Evolutionary conservation across 2,888 invertebrate genomes (phyloP), one percentile per base, ranked within the genome.

Genomic region (Panopea generosa): DNA sequence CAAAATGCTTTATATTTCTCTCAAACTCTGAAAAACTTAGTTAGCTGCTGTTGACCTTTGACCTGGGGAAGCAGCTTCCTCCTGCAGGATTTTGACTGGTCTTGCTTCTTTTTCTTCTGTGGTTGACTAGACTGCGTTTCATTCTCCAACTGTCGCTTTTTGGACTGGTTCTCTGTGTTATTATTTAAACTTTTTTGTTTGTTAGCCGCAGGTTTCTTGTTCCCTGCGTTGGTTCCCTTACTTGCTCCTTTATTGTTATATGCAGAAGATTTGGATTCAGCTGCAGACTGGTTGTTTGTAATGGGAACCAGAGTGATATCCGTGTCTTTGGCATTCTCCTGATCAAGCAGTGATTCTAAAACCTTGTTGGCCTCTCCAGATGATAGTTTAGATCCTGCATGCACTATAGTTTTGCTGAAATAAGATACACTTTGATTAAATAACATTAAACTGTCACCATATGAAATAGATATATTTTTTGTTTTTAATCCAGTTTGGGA

Each of bases 391-490:
- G 77, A 70, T 9, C 83, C 82, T 33, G 86, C 81, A 55, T 84
- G 84, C 7, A 84, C 84, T n/a, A 88, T 67, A 7, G 88, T 88
- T 73, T 86, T 88, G 69, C 88, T 88, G 84, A 56, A 84, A 84
- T 45, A 16, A 45, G 16, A 45, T 9, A 16, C 45, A 16, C 45
- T 40, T 40, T 40, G 40, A 16, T 40, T 40, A 40, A 40, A 40
- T 40, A 16, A 16, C 7, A 7, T 11, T 40, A 40, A 40, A 40
- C 7, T 40, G 16, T 16, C 16, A 40, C 40, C 7, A 16, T 40
- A 40, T 7, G 16, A 40, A 16, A 40, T 40, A 40, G n/a, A n/a
- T n/a, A n/a, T n/a, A n/a, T n/a, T n/a, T n/a, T n/a, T n/a, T n/a
- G n/a, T n/a, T n/a, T n/a, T n/a, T n/a, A n/a, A n/a, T n/a, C n/a